phyloP scores from a whole-genome alignment of 2,797 vertebrate genomes.

The Pygocentrus nattereri region DNA sequence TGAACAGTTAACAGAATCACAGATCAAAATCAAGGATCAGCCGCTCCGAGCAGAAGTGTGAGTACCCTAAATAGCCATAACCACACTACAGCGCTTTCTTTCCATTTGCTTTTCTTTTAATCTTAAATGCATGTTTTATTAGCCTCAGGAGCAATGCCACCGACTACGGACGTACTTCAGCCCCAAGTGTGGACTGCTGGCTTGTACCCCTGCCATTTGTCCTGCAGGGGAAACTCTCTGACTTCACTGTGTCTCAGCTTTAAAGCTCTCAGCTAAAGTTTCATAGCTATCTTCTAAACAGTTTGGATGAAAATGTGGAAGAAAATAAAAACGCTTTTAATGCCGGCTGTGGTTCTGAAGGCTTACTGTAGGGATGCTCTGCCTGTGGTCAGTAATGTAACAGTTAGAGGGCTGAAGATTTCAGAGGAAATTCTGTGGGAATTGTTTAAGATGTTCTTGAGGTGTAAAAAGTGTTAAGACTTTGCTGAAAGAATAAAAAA shows the following conservation, averaged over 20 bases:
- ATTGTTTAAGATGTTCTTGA: no score
- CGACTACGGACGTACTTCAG: slow-evolving; percentile 62
- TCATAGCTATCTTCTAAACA: not conserved
- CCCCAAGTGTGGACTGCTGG: slow-evolving; percentile 62
- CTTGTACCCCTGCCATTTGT: slow-evolving; percentile 56
- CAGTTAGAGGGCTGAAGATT: no score
- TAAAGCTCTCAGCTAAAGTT: slow-evolving; percentile 40
- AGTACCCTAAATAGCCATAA: not conserved
- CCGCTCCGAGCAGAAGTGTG: slow-evolving; percentile 61
- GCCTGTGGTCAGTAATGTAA: no score
- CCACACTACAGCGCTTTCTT: not conserved
- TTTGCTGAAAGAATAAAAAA: no score
- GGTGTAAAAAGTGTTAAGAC: no score
- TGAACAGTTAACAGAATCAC: slow-evolving; percentile 55
- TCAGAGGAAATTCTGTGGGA: no score
- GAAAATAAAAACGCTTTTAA: no score
- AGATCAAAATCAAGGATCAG: slow-evolving; percentile 62
- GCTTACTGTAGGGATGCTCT: no score
- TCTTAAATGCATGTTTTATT: slow-evolving; percentile 6
- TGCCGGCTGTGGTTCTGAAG: no score
- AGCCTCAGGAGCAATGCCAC: slow-evolving; percentile 24
- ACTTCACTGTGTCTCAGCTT: slow-evolving; percentile 62
- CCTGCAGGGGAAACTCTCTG: slow-evolving; percentile 60
- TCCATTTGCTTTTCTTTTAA: not conserved
- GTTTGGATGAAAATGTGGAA: no score